Percentiles rank a stretch among this genome's conserved stretches.
These are phyloP conservation scores for Zaprionus vittiger DNA, from an alignment of 1,140 invertebrate species.

Conservation along the genomic window DNA sequence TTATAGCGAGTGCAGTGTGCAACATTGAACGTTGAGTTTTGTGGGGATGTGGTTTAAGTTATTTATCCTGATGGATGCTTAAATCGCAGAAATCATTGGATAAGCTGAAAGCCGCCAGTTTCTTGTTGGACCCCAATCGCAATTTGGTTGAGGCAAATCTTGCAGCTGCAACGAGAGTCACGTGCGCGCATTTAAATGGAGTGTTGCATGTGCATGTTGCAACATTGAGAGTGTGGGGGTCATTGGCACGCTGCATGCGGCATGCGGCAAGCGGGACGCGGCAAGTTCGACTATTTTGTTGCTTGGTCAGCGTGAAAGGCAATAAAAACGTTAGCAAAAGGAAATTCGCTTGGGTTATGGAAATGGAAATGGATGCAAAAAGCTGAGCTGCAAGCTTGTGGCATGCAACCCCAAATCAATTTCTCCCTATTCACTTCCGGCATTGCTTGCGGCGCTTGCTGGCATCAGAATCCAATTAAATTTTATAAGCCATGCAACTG, in stretches of 20 bases:
- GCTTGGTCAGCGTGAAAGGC: conserved; percentile 61
- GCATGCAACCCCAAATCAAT: conserved; percentile 58
- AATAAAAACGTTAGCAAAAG: conserved; percentile 61
- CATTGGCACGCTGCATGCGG: conserved; percentile 45
- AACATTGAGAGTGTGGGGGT: conserved; percentile 30
- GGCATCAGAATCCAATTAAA: conserved; percentile 75
- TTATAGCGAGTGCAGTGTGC: not conserved
- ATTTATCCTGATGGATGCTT: not conserved
- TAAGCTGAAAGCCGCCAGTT: not conserved
- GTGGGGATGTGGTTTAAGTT: not conserved
- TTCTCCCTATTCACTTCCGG: conserved; percentile 25
- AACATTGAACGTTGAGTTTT: not conserved
- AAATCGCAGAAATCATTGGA: not conserved
- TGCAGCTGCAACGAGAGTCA: conserved; percentile 55
- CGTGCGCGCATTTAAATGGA: conserved; percentile 62
- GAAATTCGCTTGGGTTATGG: conserved; percentile 23
- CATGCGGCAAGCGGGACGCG: conserved; percentile 36
- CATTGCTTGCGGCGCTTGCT: not conserved
- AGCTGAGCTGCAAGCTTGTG: conserved; percentile 3
- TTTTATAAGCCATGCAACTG: conserved; percentile 74
- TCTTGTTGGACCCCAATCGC: not conserved
- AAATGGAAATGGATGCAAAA: conserved; percentile 12
- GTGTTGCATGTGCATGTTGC: conserved; percentile 43
- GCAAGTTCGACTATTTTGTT: conserved; percentile 66
- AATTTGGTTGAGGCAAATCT: conserved; percentile 42